phyloP scores from a whole-genome alignment of 37 sponge, comb jelly and placozoan species.

The Corticium candelabrum region DNA sequence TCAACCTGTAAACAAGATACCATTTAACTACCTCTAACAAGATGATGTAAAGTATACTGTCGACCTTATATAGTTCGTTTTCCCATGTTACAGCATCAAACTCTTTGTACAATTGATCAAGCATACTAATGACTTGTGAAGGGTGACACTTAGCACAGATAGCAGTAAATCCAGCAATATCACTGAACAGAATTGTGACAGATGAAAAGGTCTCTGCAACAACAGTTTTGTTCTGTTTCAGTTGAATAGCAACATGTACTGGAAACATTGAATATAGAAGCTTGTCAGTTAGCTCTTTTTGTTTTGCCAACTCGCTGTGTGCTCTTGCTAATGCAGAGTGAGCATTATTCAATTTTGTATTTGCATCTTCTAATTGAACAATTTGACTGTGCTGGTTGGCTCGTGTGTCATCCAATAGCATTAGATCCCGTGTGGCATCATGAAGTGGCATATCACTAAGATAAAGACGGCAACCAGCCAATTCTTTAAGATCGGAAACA shows the following conservation, averaged over 20 bases:
- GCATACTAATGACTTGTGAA: constrained; percentile 73
- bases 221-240: constrained; percentile 63
- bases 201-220: constrained; percentile 73
- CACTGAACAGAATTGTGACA: constrained; percentile 91
- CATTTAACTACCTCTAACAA: no score
- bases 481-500: constrained; percentile 54
- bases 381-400: constrained; percentile 41
- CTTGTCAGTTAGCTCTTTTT: constrained; percentile 70
- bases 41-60: no score
- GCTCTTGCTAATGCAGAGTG: constrained; percentile 19
- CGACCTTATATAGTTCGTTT: constrained; percentile 87
- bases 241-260: constrained; percentile 57
- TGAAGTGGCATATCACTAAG: constrained; percentile 91
- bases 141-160: constrained; percentile 63
- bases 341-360: constrained; percentile 6
- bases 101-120: constrained; percentile 79
- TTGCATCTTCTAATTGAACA: constrained; percentile 49
- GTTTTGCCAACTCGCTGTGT: constrained; percentile 52
- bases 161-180: constrained; percentile 81
- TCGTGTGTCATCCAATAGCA: constrained; percentile 66
- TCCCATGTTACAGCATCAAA: constrained; percentile 70
- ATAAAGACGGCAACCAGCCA: constrained; percentile 54
- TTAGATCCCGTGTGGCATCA: constrained; percentile 76
- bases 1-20: no score
- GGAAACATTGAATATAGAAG: constrained; percentile 81